These are phyloP conservation scores for Falco concolor DNA, from an alignment of 2,797 vertebrate species.

Conservation along the genomic window DNA sequence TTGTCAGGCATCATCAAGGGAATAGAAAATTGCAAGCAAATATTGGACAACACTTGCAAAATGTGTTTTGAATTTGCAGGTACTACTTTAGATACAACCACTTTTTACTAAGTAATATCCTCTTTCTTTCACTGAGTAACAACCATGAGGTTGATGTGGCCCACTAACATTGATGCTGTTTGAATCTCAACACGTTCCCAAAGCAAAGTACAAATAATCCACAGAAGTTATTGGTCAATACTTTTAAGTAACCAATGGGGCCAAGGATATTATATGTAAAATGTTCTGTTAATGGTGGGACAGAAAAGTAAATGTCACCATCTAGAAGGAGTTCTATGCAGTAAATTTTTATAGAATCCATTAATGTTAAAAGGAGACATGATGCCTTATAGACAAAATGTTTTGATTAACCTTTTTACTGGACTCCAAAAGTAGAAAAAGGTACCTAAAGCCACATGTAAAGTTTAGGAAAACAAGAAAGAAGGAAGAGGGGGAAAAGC, in stretches of 20 bases:
- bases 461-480: not conserved
- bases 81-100: not conserved
- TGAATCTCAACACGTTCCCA: not conserved
- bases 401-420: not conserved
- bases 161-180: not conserved
- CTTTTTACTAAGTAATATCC: not conserved
- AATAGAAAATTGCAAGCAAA: not conserved
- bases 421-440: not conserved
- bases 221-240: not conserved
- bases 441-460: not conserved
- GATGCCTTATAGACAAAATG: not conserved
- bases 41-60: not conserved
- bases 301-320: not conserved
- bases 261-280: not conserved
- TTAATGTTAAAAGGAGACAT: not conserved
- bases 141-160: not conserved
- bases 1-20: not conserved
- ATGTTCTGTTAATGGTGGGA: not conserved
- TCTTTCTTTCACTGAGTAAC: not conserved
- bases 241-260: not conserved
- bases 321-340: not conserved
- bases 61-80: not conserved
- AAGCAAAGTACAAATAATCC: not conserved
- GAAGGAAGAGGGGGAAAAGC: fast-evolving
- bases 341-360: not conserved